Evolutionary conservation across 1,140 invertebrate species (phyloP).

Genomic region (Mactra quadrangularis): DNA sequence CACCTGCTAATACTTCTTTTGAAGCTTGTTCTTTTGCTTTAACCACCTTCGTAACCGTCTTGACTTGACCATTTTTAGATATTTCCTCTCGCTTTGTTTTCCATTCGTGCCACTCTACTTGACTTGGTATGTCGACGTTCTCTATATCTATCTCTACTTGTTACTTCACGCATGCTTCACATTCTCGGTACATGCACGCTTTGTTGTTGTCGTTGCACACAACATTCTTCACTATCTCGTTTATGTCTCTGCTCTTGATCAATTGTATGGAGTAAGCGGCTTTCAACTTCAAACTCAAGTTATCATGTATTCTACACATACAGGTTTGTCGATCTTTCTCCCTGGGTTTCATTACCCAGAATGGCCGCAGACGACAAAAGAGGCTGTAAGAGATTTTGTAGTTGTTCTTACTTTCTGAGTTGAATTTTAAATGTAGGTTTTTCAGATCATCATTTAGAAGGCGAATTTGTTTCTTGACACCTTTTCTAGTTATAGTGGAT

Average conservation of each 20-base stretch:
- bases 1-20: too few species aligned
- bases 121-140: too few species aligned
- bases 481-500: slow-evolving; percentile 13
- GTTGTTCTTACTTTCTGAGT: slow-evolving; percentile 17
- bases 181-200: slow-evolving; percentile 17
- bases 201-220: not conserved
- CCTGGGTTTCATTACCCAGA: slow-evolving; percentile 8
- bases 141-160: too few species aligned
- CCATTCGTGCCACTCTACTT: not conserved
- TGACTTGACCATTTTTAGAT: too few species aligned
- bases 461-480: slow-evolving; percentile 14
- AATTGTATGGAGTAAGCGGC: not conserved
- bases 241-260: slow-evolving; percentile 83
- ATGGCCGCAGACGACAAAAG: slow-evolving; percentile 1
- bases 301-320: slow-evolving; percentile 73
- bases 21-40: too few species aligned
- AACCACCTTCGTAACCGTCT: too few species aligned
- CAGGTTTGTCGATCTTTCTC: slow-evolving; percentile 8
- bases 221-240: slow-evolving; percentile 90
- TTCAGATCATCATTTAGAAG: slow-evolving; percentile 25
- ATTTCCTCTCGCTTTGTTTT: not conserved
- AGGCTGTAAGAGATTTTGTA: slow-evolving; percentile 39
- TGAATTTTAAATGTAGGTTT: not conserved
- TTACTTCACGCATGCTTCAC: not conserved
- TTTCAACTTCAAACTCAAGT: slow-evolving; percentile 72